Evolutionary conservation across 2,113 vertebrate genomes (phyloP).

Genomic region (Tenrec ecaudatus): DNA sequence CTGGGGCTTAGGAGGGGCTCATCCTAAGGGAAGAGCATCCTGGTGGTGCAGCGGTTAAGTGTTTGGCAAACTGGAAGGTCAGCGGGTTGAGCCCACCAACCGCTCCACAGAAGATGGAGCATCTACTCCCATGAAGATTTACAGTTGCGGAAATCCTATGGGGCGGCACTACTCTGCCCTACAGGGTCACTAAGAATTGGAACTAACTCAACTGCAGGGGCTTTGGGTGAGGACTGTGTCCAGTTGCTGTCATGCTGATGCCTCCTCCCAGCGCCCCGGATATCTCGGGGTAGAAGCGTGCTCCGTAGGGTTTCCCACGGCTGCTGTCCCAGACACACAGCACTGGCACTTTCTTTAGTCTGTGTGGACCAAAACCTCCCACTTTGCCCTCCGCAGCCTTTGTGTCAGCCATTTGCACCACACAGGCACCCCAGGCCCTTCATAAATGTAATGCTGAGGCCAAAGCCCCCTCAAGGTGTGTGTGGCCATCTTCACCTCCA

Average conservation of each 20-base stretch:
- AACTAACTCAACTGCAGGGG: background rate
- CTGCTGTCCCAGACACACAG: too few species aligned
- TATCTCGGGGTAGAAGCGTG: too few species aligned
- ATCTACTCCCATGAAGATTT: background rate
- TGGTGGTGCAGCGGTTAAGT: background rate
- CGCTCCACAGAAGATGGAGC: background rate
- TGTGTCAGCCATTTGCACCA: background rate
- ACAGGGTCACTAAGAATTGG: background rate
- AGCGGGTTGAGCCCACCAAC: background rate
- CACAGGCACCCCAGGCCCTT: background rate
- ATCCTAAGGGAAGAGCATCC: background rate
- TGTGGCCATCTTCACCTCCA: background rate
- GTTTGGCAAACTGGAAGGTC: background rate
- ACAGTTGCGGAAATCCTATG: background rate
- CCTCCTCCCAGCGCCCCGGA: too few species aligned
- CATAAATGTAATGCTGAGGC: background rate
- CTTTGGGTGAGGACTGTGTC: background rate
- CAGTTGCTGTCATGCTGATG: background rate
- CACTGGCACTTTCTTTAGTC: background rate
- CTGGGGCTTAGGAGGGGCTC: conserved; percentile 25
- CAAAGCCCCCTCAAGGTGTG: background rate
- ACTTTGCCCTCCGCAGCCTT: background rate
- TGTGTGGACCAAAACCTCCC: background rate
- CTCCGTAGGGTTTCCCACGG: too few species aligned
- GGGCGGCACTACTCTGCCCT: background rate